phyloP scores from a whole-genome alignment of 2,888 invertebrate species.

The Torymus tubicola region DNA sequence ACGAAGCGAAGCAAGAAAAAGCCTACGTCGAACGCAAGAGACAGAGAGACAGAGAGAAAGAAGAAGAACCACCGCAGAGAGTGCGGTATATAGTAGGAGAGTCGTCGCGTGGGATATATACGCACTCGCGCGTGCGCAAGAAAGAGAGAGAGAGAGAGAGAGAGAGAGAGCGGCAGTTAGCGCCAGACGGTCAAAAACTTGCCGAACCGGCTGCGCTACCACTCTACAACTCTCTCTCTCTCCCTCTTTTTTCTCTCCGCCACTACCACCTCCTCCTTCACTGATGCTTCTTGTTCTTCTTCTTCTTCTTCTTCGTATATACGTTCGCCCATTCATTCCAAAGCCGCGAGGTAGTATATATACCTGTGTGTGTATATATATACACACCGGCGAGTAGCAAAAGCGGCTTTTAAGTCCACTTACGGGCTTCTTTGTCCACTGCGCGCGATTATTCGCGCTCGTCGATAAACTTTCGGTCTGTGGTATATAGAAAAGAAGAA shows the following conservation, averaged over 20 bases:
- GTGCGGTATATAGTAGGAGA: no score
- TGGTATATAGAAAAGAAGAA: neutral
- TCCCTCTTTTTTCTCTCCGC: neutral
- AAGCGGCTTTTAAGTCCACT: constrained; percentile 47
- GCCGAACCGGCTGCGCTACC: constrained; percentile 69
- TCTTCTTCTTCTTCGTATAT: neutral
- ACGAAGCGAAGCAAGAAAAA: neutral
- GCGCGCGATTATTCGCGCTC: constrained; percentile 51
- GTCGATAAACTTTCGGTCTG: constrained; percentile 42
- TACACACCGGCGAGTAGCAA: neutral
- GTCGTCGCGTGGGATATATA: constrained; percentile 51
- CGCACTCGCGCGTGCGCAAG: constrained; percentile 50
- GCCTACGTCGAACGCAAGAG: no score
- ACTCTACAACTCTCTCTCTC: constrained; percentile 30
- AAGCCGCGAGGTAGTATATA: constrained; percentile 56
- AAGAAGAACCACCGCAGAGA: no score
- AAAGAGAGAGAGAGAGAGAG: constrained; percentile 57
- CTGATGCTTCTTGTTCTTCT: constrained; percentile 45
- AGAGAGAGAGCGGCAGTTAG: constrained; percentile 65
- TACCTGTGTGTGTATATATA: no score
- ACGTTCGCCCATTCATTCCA: constrained; percentile 60
- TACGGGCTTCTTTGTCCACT: constrained; percentile 57
- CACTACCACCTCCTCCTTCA: constrained; percentile 18
- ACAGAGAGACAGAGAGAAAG: no score
- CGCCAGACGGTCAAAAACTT: constrained; percentile 73